Evolutionary conservation across 2,888 invertebrate species (phyloP), one percentile per base, ranked within the genome.

Genomic region (Erebia palarica): DNA sequence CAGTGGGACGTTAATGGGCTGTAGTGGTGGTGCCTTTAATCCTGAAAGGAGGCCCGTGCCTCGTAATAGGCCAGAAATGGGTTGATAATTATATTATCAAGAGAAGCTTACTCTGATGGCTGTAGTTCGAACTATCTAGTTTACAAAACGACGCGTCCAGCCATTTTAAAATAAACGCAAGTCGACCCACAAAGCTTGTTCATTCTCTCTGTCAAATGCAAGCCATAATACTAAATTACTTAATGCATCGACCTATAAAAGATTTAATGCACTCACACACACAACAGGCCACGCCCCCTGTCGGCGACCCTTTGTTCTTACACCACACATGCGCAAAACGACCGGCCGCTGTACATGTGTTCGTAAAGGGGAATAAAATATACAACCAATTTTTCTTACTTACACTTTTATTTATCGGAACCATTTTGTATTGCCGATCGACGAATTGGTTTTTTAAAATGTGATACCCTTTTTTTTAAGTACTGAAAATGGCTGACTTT

Each of bases 161-260:
- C 3, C 66, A 47, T 44, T 55, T 55, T n/a, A 58, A 57, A 66
- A 47, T 65, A 57, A 49, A 44, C 66, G 21, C 36, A 27, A 59
- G 67, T 60, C 27, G 65, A 44, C 9, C 64, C 66, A 68, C 70
- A 44, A 51, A 47, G 60, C 61, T 65, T 65, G 72, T 72, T 58
- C 51, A 49, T 75, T 79, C 81, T 21, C 18, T 81, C 81, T 84
- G 86, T 90, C 91, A 90, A 91, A 88, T 88, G 90, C 91, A 92
- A 84, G 84, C 84, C 84, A 89, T 89, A 87, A 89, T 87, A 91
- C 84, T 92, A 92, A 92, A 92, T 92, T 90, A 92, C 90, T 91
- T 89, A 92, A 92, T 90, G 92, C 92, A 92, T 81, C 90, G 89
- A 91, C 89, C 92, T 92, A 91, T 92, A 90, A 91, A 92, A 92